Base-by-base conservation (phyloP, 2,888 invertebrate species). In the Malacosoma neustria region DNA sequence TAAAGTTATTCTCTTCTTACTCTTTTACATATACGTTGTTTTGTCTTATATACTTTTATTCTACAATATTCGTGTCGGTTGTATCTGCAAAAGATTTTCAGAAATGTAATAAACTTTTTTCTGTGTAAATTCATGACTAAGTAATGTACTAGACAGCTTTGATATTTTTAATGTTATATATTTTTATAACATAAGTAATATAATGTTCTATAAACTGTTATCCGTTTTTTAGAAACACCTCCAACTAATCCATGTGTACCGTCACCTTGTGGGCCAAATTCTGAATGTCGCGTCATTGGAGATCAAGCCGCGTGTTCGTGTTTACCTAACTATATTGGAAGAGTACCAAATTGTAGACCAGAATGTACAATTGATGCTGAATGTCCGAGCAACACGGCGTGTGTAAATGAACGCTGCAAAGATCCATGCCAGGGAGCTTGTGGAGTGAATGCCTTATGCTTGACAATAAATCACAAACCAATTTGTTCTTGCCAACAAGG, bases 251-350 rank as follows among this genome's bases (percentile, higher is more conserved):
- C 94, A 15, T 95, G 95, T 65, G 79, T 88, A 34, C 94, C 94
- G 9, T 92, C 93, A 45, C 95, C 94, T 0, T 95, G 95, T 66
- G 95, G 95, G 37, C 92, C 93, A 1, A 91, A 94, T 63, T 93
- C 94, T 3, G 91, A 93, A 64, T 95, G 95, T 63, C 89, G 92
- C 45, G 89, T 93, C 33, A 91, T 94, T 46, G 92, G 93, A 38
- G 89, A 91, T 41, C 93, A 94, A 72, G 91, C 94, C n/a, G 94
- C 94, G 34, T 95, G 95, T 64, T 94, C 94, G 33, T 95, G 95
- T 70, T 77, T 92, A 49, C 86, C 90, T 14, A 92, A 94, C 61
- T 95, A 91, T 62, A 88, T 94, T 34, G 96, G 96, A 42, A 89
- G 94, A 50, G 93, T 96, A 35, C 95, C 95, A 14, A 94, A 93